Evolutionary conservation across 2,113 vertebrate species (phyloP).

Genomic region (Lontra canadensis): DNA sequence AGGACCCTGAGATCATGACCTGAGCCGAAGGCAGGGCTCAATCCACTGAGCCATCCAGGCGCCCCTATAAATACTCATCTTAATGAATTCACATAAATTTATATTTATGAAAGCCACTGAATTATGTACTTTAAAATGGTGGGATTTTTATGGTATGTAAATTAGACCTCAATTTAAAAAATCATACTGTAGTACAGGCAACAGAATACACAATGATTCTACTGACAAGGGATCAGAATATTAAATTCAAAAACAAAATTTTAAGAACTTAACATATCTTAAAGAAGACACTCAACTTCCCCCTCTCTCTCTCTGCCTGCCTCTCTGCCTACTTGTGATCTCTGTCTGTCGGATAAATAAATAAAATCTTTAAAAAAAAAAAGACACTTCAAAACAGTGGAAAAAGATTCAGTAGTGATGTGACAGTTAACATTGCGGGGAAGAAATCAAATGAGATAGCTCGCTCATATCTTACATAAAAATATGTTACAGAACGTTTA

Average conservation of each 20-base stretch:
- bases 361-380: too few species aligned
- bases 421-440: neutral
- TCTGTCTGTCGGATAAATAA: too few species aligned
- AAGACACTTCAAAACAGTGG: neutral
- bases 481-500: neutral
- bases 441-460: neutral
- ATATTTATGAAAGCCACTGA: neutral
- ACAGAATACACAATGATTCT: neutral
- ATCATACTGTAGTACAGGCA: neutral
- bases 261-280: constrained; percentile 41
- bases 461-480: neutral
- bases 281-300: neutral
- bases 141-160: neutral
- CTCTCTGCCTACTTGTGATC: too few species aligned
- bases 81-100: too few species aligned
- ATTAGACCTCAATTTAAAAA: neutral
- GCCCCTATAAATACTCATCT: too few species aligned
- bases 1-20: too few species aligned
- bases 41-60: too few species aligned
- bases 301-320: too few species aligned
- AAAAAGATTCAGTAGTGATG: neutral
- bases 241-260: constrained; percentile 16
- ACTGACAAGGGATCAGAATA: neutral
- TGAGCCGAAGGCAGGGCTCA: too few species aligned
- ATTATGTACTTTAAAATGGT: neutral